Evolutionary conservation across 1,140 invertebrate species (phyloP), one percentile per base, ranked within the genome.

Genomic region (Caenorhabditis briggsae): DNA sequence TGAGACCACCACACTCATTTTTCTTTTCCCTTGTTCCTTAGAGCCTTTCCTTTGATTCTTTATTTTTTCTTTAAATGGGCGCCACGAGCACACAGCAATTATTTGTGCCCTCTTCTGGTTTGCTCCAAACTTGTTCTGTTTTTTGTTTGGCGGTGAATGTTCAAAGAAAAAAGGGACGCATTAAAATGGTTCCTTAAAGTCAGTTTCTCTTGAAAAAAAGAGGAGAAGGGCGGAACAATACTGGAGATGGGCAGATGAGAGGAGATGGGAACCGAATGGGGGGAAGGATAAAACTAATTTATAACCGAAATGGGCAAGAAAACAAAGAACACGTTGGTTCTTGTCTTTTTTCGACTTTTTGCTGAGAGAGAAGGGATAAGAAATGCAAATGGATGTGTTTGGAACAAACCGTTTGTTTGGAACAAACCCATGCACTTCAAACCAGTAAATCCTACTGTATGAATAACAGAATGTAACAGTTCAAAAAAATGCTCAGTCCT

Each of bases 101-200:
- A 78, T 78, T 78, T 78, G 70, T 50, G 70, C 70, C 70, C 46
- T 33, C 33, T 78, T n/a, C 16, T 18, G 65, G 9, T 16, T 46
- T 18, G 70, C 70, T 78, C 70, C n/a, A 46, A 50, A 78, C 70
- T 78, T 78, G 70, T 50, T 78, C 70, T 46, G 20, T 18, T 50
- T 48, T 25, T 78, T 50, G 70, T 48, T 46, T 8, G 70, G 70
- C 70, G 70, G 70, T 78, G 46, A 53, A 78, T 78, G 70, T 50
- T 78, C 70, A 78, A 78, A 78, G 46, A 50, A 33, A 33, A 33
- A 33, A 78, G 46, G 46, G 46, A 78, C 70, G 23, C 70, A 78
- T 50, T 46, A 78, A 78, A 78, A 78, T 78, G 70, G n/a, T 78
- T 78, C 70, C 70, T 46, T 53, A 20, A 78, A 78, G 70, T 50